A percentile compares a stretch with the other conserved stretches of the same genome.
phyloP scores from a whole-genome alignment of 2,888 invertebrate genomes.

The Macrosiphum euphorbiae region DNA sequence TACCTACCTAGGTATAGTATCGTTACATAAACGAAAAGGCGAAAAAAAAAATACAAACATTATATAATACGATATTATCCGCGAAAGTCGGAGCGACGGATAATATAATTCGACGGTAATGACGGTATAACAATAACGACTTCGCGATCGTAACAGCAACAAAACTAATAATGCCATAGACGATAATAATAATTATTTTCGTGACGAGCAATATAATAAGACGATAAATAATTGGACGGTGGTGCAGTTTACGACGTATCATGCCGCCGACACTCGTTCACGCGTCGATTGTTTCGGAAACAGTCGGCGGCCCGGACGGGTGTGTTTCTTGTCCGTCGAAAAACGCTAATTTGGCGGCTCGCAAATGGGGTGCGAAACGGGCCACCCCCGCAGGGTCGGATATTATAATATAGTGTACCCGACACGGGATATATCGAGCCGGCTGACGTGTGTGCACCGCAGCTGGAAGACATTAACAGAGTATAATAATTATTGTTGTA shows the following conservation, averaged over 20 bases:
- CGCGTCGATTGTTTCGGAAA: conserved; percentile 44
- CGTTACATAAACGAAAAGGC: background rate
- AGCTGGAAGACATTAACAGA: conserved; percentile 53
- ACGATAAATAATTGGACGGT: background rate
- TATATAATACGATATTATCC: background rate
- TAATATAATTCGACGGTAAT: background rate
- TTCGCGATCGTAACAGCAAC: background rate
- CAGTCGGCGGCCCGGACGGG: conserved; percentile 25
- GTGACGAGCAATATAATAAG: background rate
- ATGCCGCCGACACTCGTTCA: background rate
- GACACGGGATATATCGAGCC: background rate
- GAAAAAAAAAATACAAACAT: background rate
- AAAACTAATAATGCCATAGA: background rate
- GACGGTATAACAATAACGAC: background rate
- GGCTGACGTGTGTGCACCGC: background rate
- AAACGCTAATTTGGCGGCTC: conserved; percentile 5
- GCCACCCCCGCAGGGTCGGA: background rate
- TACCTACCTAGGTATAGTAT: background rate
- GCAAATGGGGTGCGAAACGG: conserved; percentile 51
- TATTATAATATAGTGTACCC: background rate
- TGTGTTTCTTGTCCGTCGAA: background rate
- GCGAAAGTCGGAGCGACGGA: background rate
- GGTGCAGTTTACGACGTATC: no score
- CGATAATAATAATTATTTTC: background rate
- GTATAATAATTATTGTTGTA: background rate